These are phyloP conservation scores for Hestina assimilis DNA, from an alignment of 1,140 invertebrate genomes.

Conservation along the genomic window DNA sequence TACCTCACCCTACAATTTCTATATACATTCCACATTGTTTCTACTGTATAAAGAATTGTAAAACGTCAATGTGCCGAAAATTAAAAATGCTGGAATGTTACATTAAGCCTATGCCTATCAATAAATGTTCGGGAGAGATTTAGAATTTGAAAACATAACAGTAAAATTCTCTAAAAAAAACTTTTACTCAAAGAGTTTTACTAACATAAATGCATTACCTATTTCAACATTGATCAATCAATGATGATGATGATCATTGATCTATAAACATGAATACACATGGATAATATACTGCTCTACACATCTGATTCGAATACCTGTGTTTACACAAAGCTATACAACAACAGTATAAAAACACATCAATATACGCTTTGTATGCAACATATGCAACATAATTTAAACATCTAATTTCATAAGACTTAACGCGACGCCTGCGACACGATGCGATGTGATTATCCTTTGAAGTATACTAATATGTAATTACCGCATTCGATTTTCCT, in stretches of 20 bases:
- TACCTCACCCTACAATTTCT: slow-evolving; percentile 52
- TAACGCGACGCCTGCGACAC: slow-evolving; percentile 7
- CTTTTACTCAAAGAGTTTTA: no score
- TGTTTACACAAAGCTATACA: slow-evolving; percentile 16
- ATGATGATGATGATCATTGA: not conserved
- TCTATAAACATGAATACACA: not conserved
- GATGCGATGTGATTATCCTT: slow-evolving; percentile 7
- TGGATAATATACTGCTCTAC: not conserved
- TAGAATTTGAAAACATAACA: no score
- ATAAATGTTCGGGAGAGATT: no score
- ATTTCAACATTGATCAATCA: no score
- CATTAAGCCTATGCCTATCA: no score
- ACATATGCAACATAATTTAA: slow-evolving; percentile 26
- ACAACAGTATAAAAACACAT: slow-evolving; percentile 15
- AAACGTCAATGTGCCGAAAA: no score
- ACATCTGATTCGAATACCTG: slow-evolving; percentile 3
- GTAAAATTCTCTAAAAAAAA: no score
- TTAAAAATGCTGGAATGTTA: not conserved
- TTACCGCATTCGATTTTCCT: no score
- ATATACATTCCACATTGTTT: not conserved
- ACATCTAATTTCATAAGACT: slow-evolving; percentile 25
- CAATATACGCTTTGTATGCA: slow-evolving; percentile 22
- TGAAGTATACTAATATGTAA: not conserved
- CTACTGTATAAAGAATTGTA: no score
- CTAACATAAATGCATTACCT: no score